phyloP scores from a whole-genome alignment of 1,140 invertebrate species.

The Heterodera carotae region DNA sequence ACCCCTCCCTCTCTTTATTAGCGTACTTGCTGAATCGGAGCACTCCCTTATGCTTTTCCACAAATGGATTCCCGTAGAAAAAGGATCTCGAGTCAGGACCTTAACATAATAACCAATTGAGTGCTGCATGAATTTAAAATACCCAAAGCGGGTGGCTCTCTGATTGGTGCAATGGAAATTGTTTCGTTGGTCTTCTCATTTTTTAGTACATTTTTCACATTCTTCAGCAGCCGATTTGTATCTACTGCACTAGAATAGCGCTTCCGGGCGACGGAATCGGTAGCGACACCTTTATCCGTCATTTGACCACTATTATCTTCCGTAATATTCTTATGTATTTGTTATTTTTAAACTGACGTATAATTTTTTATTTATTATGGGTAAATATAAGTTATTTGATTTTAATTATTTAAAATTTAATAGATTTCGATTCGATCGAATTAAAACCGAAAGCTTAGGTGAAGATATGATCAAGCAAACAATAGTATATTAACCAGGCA shows the following conservation, averaged over 20 bases:
- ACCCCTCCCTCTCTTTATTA: constrained; percentile 74
- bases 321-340: too few species aligned
- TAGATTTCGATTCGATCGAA: too few species aligned
- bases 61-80: constrained; percentile 82
- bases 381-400: too few species aligned
- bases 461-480: too few species aligned
- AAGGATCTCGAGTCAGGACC: constrained; percentile 20
- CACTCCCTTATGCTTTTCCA: constrained; percentile 92
- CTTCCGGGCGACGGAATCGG: neutral
- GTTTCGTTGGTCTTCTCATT: constrained; percentile 33
- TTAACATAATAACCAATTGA: constrained; percentile 4
- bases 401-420: too few species aligned
- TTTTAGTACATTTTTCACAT: constrained; percentile 19
- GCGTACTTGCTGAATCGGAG: constrained; percentile 78
- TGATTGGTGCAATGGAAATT: constrained; percentile 23
- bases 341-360: too few species aligned
- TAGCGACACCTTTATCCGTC: neutral
- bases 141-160: constrained; percentile 3
- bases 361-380: too few species aligned
- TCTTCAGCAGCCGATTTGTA: constrained; percentile 15
- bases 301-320: neutral
- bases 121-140: neutral
- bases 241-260: constrained; percentile 25
- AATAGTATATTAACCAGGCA: too few species aligned
- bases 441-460: too few species aligned